Percentiles rank a stretch among this genome's conserved stretches.
Evolutionary conservation across 2,113 vertebrate species (phyloP).

Genomic region (Hydropotes inermis): DNA sequence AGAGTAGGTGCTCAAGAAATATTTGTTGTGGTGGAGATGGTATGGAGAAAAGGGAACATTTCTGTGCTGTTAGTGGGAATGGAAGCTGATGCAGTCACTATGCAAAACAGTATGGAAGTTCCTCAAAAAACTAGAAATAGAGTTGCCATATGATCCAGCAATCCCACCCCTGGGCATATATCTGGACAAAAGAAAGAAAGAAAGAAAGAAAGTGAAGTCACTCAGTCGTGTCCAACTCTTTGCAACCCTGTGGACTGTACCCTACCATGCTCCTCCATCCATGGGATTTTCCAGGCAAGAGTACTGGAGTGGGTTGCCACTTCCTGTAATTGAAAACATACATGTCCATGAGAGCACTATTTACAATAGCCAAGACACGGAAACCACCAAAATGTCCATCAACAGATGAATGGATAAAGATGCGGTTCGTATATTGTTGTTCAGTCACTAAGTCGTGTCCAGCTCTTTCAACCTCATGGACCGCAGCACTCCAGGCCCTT

Average conservation of each 20-base stretch:
- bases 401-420: background rate
- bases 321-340: background rate
- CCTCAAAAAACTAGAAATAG: background rate
- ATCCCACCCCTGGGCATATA: background rate
- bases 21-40: background rate
- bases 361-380: background rate
- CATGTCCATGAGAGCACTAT: background rate
- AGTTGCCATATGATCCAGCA: background rate
- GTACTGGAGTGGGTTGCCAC: too few species aligned
- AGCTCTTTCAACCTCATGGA: background rate
- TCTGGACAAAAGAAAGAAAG: background rate
- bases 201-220: too few species aligned
- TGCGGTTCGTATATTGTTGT: background rate
- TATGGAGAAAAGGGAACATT: background rate
- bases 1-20: background rate
- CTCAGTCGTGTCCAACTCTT: too few species aligned
- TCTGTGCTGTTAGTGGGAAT: background rate
- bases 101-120: background rate
- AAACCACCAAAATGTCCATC: background rate
- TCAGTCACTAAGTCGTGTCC: background rate
- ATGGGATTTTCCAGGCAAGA: too few species aligned
- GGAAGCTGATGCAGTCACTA: background rate
- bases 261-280: too few species aligned
- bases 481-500: background rate
- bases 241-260: rapidly evolving